Evolutionary conservation across 2,797 vertebrate species (phyloP), one percentile per base, ranked within the genome.

Genomic region (Urophycis tenuis): DNA sequence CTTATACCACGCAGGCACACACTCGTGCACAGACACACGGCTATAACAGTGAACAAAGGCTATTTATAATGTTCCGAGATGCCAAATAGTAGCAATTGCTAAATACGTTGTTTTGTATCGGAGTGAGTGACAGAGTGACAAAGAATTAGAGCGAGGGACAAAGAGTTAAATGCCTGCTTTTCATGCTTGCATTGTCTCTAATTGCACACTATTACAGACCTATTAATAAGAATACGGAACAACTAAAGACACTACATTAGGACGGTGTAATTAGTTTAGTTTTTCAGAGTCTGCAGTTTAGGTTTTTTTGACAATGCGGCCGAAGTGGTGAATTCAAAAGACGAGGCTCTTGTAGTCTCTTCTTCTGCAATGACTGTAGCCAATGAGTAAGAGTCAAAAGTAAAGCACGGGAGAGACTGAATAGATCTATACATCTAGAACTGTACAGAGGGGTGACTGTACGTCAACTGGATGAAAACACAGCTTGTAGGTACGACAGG

Each of bases 31-130:
- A 41, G 12, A 17, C 39, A 41, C 39, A 41, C 39, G 12, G 29
- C 60, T 25, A 35, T 80, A 83, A 83, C 82, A 53, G 83, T 78
- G 30, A 49, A 45, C 71, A 75, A 75, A 81, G 53, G 53, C 53
- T 17, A 29, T 60, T 25, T 25, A 5, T 60, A 25, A 53, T 78
- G 79, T 81, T 81, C 81, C 76, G 74, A 78, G 77, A 82, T 73
- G 71, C 80, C 79, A 60, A 75, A 74, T 74, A 79, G 77, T 71
- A 75, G 78, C 53, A 60, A 60, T 60, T 60, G 53, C 53, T 60
- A 25, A 60, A 60, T 60, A 60, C 9, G 53, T 60, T 60, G 53
- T 60, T 60, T 60, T 60, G 22, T 25, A 60, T n/a, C n/a, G 22
- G 53, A 25, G 53, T n/a, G 22, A 60, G 53, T 60, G 53, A 60